phyloP scores from a whole-genome alignment of 2,797 vertebrate species.

The Heliangelus exortis region DNA sequence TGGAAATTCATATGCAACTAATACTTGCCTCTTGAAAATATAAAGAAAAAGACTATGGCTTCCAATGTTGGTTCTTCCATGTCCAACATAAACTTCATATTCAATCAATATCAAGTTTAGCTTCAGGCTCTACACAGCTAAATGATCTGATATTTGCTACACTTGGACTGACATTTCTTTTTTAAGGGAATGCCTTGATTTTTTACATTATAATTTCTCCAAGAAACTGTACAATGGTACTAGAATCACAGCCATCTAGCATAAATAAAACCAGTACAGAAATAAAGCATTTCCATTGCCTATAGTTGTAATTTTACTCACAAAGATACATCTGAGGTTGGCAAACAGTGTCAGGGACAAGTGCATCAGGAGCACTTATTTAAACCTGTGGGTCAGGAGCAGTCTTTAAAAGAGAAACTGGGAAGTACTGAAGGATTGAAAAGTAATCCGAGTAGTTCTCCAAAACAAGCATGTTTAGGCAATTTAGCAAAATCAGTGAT shows the following conservation, averaged over 20 bases:
- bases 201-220: slow-evolving; percentile 33
- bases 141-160: slow-evolving; percentile 1
- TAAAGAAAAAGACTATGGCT: slow-evolving; percentile 39
- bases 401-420: not conserved
- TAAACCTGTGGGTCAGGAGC: not conserved
- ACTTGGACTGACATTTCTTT: slow-evolving; percentile 51
- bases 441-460: slow-evolving; percentile 18
- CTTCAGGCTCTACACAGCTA: slow-evolving; percentile 42
- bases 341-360: not conserved
- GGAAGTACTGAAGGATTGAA: not conserved
- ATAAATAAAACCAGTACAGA: slow-evolving; percentile 17
- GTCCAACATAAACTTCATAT: slow-evolving; percentile 57
- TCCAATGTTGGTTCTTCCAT: slow-evolving; percentile 12
- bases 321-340: not conserved
- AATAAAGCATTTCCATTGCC: not conserved
- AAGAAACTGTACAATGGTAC: not conserved
- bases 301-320: not conserved
- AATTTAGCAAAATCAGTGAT: slow-evolving; percentile 14
- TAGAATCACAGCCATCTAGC: not conserved
- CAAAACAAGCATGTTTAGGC: not conserved
- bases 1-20: slow-evolving; percentile 15
- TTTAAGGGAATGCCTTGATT: slow-evolving; percentile 25
- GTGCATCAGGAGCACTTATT: not conserved
- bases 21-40: slow-evolving; percentile 2
- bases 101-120: slow-evolving; percentile 53